These are phyloP conservation scores for Tipula confusa DNA, from an alignment of 2,888 invertebrate genomes.

Conservation along the genomic window DNA sequence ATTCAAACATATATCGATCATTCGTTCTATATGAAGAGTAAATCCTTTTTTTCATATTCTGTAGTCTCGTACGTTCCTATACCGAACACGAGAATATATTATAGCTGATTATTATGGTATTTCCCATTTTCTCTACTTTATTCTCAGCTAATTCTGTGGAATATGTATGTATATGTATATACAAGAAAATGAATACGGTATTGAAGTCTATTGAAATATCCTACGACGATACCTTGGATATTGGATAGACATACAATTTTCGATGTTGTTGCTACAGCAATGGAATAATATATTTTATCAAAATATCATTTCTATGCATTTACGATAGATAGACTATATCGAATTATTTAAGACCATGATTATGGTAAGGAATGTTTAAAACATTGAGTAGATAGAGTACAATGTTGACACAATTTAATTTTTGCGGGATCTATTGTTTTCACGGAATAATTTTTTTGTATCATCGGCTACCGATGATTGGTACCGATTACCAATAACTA, in stretches of 20 bases:
- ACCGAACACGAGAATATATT: not conserved
- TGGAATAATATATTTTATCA: too few relatives aligned
- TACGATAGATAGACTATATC: too few relatives aligned
- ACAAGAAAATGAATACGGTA: not conserved
- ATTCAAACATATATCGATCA: slow-evolving; percentile 1
- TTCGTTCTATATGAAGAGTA: not conserved
- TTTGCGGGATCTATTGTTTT: too few relatives aligned
- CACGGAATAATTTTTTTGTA: too few relatives aligned
- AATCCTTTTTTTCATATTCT: not conserved
- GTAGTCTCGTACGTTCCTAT: not conserved
- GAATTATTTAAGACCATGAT: too few relatives aligned
- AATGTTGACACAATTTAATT: too few relatives aligned
- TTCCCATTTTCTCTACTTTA: not conserved
- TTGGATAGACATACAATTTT: not conserved
- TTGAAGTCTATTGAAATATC: not conserved
- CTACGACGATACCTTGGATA: not conserved
- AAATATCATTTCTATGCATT: too few relatives aligned
- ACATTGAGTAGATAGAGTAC: too few relatives aligned
- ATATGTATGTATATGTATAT: too few relatives aligned
- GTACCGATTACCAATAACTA: too few relatives aligned
- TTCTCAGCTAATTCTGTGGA: not conserved
- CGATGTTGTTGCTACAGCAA: not conserved
- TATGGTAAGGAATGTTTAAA: too few relatives aligned
- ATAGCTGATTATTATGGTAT: not conserved
- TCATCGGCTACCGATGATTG: too few relatives aligned